Conservation (phyloP, 2,888 invertebrate genomes). For the Drosophila pullipes region DNA sequence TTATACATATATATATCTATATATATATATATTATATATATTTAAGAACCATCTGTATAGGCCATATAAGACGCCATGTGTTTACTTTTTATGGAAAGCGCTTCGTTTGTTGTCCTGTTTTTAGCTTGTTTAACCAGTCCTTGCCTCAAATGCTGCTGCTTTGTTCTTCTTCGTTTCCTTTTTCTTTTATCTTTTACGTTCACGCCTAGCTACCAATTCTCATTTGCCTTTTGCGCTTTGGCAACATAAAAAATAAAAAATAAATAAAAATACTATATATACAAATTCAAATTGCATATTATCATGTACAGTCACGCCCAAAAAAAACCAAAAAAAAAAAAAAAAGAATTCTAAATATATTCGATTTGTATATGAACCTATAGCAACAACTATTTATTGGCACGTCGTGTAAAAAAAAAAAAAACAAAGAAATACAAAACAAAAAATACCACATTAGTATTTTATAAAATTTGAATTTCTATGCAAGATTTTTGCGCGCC, state of each 20-base stretch:
- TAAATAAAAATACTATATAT: conserved; percentile 16
- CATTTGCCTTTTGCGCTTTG: conserved; percentile 54
- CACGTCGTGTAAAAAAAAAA: conserved; percentile 60
- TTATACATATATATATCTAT: conserved; percentile 4
- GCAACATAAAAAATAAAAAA: conserved; percentile 29
- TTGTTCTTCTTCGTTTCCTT: conserved; percentile 27
- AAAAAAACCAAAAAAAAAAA: conserved; percentile 5
- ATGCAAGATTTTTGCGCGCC: conserved; percentile 74
- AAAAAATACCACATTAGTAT: conserved; percentile 38
- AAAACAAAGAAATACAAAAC: conserved; percentile 17
- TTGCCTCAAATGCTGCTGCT: conserved; percentile 45
- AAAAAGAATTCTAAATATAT: conserved; percentile 28
- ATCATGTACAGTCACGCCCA: conserved; percentile 54
- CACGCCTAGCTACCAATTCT: conserved; percentile 42
- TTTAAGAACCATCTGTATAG: conserved; percentile 38
- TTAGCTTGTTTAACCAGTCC: conserved; percentile 39
- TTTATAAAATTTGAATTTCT: conserved; percentile 58
- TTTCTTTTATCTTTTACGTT: conserved; percentile 18
- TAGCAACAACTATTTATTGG: conserved; percentile 63
- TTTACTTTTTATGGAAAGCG: conserved; percentile 27
- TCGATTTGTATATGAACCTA: conserved; percentile 48
- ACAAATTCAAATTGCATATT: conserved; percentile 39
- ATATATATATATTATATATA: conserved; percentile 16
- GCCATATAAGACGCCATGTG: conserved; percentile 19
- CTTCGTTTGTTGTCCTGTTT: conserved; percentile 52